Conservation (phyloP, 2,113 vertebrate species). For the Phylloscopus whistleri region DNA sequence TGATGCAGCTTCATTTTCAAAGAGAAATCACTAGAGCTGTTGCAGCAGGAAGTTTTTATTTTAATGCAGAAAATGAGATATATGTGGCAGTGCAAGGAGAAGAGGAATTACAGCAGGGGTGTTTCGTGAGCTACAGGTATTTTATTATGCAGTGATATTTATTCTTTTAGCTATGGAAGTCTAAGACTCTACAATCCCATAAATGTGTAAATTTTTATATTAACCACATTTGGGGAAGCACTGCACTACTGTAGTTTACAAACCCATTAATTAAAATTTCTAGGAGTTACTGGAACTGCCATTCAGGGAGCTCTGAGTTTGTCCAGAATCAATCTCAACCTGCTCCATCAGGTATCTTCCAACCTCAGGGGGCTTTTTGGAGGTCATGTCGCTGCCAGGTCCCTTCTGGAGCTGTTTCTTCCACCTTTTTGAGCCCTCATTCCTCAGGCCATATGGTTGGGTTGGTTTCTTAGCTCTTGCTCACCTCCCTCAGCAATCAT, state of each 20-base stretch:
- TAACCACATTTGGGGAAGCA: background rate
- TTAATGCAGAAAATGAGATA: background rate
- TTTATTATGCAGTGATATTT: background rate
- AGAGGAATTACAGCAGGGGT: background rate
- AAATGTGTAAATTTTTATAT: background rate
- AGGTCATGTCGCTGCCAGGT: background rate
- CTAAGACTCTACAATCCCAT: background rate
- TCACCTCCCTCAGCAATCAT: background rate
- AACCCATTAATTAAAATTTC: background rate
- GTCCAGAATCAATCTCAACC: background rate
- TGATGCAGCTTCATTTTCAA: conserved; percentile 22
- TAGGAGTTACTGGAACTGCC: background rate
- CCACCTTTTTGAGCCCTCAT: background rate
- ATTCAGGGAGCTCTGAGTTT: background rate
- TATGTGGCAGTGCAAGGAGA: background rate
- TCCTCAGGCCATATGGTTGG: background rate
- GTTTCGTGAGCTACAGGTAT: background rate
- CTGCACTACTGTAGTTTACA: background rate
- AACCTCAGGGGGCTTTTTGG: background rate
- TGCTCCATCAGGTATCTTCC: background rate
- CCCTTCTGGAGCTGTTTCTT: background rate
- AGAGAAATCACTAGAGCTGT: background rate
- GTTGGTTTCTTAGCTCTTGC: background rate
- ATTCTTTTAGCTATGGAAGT: background rate
- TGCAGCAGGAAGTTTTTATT: background rate